Percentiles rank a stretch among this genome's conserved stretches.
Conservation (phyloP, 2,113 vertebrate genomes). For the Balaenoptera acutorostrata region DNA sequence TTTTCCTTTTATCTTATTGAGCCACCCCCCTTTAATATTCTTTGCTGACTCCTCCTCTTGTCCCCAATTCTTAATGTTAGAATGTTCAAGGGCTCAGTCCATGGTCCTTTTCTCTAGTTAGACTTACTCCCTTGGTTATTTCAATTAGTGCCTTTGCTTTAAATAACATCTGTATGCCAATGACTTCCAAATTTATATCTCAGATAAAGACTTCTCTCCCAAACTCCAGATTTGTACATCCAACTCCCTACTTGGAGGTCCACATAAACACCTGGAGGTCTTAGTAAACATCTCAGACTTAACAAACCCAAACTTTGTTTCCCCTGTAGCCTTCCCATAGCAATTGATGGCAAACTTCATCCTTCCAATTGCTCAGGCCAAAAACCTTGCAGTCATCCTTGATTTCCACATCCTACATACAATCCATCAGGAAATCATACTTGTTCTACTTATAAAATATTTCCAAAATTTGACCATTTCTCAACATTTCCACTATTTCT, state of each 20-base stretch:
- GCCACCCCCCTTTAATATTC: not conserved
- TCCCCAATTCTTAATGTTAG: not conserved
- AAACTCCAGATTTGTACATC: not conserved
- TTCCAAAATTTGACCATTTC: not conserved
- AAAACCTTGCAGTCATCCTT: too few species aligned
- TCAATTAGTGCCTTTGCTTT: not conserved
- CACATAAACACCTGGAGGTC: not conserved
- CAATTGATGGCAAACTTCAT: not conserved
- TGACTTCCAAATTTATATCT: not conserved
- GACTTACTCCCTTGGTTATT: not conserved
- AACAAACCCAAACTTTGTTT: not conserved
- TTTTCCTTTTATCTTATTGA: not conserved
- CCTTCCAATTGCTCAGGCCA: not conserved
- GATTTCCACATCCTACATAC: not conserved
- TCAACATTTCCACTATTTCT: not conserved
- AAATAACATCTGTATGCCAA: not conserved
- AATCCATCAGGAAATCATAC: too few species aligned
- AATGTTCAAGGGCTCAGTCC: not conserved
- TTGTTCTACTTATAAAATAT: not conserved
- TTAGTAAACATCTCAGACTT: not conserved
- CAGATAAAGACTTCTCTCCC: not conserved
- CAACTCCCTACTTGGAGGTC: not conserved
- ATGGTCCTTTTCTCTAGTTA: not conserved
- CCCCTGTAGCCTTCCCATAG: not conserved
- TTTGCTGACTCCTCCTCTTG: not conserved